These are phyloP conservation scores for Lynx canadensis DNA, from an alignment of 2,113 vertebrate species.

Conservation along the genomic window DNA sequence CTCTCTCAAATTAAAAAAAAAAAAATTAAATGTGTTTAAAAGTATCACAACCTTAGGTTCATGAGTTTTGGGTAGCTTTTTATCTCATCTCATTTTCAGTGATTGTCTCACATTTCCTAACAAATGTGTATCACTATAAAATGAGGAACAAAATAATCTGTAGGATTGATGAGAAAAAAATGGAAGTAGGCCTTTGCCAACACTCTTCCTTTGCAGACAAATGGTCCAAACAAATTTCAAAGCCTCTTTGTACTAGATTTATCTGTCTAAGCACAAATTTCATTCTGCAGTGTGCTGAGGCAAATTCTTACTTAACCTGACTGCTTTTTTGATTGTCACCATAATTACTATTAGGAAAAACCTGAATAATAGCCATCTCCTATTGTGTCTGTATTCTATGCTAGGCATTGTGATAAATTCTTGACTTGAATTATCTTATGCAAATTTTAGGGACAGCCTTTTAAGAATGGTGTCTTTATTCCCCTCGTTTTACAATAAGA, in stretches of 20 bases:
- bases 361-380: not conserved
- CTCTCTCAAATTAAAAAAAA: no score
- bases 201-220: not conserved
- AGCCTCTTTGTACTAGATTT: not conserved
- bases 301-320: constrained; percentile 20
- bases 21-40: no score
- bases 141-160: not conserved
- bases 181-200: not conserved
- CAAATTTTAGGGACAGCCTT: not conserved
- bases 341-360: not conserved
- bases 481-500: not conserved
- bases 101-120: not conserved
- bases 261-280: not conserved
- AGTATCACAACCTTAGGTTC: not conserved
- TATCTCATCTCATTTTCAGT: not conserved
- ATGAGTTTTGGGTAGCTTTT: not conserved
- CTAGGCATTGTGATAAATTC: not conserved
- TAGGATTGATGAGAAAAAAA: not conserved
- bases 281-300: not conserved
- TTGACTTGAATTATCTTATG: not conserved
- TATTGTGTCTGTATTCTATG: not conserved
- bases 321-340: not conserved
- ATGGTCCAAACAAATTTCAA: not conserved
- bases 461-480: not conserved
- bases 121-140: not conserved